Base-by-base conservation (phyloP, 2,888 invertebrate species). In the Cistogaster globosa region DNA sequence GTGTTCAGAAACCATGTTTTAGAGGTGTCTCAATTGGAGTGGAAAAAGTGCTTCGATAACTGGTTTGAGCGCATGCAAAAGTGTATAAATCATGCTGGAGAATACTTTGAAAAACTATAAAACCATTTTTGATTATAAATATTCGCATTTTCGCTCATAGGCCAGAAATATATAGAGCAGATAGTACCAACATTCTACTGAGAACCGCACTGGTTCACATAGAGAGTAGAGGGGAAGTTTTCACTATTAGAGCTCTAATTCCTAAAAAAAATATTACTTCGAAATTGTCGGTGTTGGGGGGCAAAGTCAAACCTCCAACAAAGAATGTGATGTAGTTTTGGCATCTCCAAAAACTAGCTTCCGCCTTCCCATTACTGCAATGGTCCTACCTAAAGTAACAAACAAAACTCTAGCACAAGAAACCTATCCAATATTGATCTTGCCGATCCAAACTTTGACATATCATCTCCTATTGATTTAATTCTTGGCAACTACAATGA, bases 381-480 rank as follows among this genome's bases (percentile, higher is more conserved):
- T 62, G 4, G 12, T 45, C 11, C 42, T 62, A 1, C 20, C 62
- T 2, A 62, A 62, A 12, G 65, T 65, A 1, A 65, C 65, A 4
- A 65, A 65, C 4, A 48, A n/a, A 42, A 65, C 48, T 26, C 26
- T 26, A 2, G 26, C 26, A 1, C 26, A 26, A 26, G 26, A 2
- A 26, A 26, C 42, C 42, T 42, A 42, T 16, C 63, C 22, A 45
- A 67, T 5, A 26, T 26, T 26, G 26, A 36, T 76, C 2, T 77
- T 20, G 75, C 75, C 1, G 82, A 82, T 2, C 82, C 71, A 1
- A 9, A 76, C n/a, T 63, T 82, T 22, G 69, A 63, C 36, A n/a
- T 32, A 5, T 57, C 76, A 0, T 36, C 65, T 1, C 18, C 51
- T n/a, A 63, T 75, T 16, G 60, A 72, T 20, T 20, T 74, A 1